Conservation (phyloP, 2,888 invertebrate species). For the Nemoura dubitans region DNA sequence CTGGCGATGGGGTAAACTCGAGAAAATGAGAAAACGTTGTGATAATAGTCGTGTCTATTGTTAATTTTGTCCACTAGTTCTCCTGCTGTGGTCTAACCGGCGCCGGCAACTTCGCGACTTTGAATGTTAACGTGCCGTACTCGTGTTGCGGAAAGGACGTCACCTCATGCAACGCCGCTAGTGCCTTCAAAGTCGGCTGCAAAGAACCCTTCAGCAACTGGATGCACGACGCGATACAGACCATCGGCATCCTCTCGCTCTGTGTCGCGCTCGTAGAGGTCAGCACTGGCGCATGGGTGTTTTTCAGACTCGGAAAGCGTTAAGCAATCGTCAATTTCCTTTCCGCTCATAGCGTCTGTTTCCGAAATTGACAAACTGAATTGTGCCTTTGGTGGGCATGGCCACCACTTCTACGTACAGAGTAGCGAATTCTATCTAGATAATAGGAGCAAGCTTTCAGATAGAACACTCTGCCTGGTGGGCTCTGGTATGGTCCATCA, state of each 20-base stretch:
- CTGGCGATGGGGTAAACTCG: no score
- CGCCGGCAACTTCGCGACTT: neutral
- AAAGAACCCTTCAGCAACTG: neutral
- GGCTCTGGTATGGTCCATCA: no score
- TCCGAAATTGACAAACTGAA: no score
- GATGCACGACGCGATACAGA: neutral
- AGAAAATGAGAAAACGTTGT: no score
- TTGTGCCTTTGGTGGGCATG: no score
- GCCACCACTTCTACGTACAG: no score
- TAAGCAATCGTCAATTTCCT: no score
- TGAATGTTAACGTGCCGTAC: neutral
- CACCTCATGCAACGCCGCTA: neutral
- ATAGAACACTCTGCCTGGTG: no score
- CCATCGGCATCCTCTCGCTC: neutral
- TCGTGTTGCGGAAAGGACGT: neutral
- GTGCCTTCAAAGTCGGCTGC: neutral
- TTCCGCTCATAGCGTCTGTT: no score
- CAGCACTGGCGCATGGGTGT: neutral
- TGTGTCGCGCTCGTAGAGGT: constrained; percentile 29
- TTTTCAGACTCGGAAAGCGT: no score
- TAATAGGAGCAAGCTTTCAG: no score
- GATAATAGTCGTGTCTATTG: neutral
- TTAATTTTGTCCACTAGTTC: constrained; percentile 18
- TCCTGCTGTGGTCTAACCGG: neutral
- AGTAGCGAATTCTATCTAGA: no score